A percentile compares a stretch with the other conserved stretches of the same genome.
phyloP scores from a whole-genome alignment of 1,140 invertebrate species.

The Drosophila nannoptera region DNA sequence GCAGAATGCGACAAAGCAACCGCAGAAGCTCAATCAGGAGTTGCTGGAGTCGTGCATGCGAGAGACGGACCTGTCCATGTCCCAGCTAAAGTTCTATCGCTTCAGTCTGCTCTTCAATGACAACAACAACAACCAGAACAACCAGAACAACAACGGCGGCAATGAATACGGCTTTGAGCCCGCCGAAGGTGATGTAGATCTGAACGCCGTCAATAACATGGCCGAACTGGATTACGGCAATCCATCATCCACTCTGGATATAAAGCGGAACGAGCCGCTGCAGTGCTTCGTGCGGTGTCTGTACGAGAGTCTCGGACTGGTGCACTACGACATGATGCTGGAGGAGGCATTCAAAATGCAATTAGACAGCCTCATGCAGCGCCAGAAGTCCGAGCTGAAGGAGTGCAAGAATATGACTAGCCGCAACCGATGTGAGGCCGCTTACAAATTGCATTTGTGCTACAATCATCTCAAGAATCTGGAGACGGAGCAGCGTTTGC shows the following conservation, averaged over 20 bases:
- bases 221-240: constrained; percentile 45
- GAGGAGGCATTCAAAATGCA: constrained; percentile 61
- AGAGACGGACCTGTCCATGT: constrained; percentile 66
- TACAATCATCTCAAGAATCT: constrained; percentile 67
- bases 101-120: constrained; percentile 59
- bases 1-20: constrained; percentile 2
- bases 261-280: constrained; percentile 60
- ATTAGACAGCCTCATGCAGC: constrained; percentile 47
- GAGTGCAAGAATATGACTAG: constrained; percentile 59
- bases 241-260: constrained; percentile 34
- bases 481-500: constrained; percentile 64
- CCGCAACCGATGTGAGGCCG: constrained; percentile 60
- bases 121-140: constrained; percentile 40
- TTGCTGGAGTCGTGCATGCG: constrained; percentile 62
- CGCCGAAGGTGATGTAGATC: constrained; percentile 37
- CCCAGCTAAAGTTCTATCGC: constrained; percentile 66
- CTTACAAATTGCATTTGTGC: constrained; percentile 68
- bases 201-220: constrained; percentile 38
- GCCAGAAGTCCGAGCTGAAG: constrained; percentile 50
- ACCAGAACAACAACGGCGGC: constrained; percentile 36
- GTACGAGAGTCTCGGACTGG: constrained; percentile 54
- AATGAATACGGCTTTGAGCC: constrained; percentile 31
- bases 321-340: constrained; percentile 58
- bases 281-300: constrained; percentile 67
- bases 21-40: constrained; percentile 48